These are phyloP conservation scores for Lepisosteus oculatus DNA, from an alignment of 2,113 vertebrate genomes.

Conservation along the genomic window DNA sequence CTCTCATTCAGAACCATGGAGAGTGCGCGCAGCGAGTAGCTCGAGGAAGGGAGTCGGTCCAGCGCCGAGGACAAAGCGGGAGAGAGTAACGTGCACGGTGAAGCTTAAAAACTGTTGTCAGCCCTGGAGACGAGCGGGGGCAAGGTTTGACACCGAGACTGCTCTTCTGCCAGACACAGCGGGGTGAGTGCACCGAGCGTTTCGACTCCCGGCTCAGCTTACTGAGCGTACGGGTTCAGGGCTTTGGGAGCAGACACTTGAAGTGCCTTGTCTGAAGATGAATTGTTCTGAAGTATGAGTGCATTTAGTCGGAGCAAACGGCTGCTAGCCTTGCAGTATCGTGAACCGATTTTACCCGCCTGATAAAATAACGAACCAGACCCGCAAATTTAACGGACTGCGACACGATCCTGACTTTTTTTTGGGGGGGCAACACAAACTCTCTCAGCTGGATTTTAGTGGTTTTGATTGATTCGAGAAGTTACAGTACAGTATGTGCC, in stretches of 20 bases:
- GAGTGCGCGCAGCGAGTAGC: conserved; percentile 29
- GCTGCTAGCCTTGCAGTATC: no score
- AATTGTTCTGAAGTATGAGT: no score
- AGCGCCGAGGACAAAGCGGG: conserved; percentile 30
- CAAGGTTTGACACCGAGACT: conserved; percentile 1
- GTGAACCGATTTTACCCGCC: no score
- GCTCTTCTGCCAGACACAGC: conserved; percentile 1
- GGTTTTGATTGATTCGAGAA: no score
- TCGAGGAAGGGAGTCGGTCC: conserved; percentile 19
- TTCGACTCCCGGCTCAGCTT: not conserved
- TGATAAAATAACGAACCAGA: no score
- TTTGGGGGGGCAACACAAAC: no score
- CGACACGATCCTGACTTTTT: no score
- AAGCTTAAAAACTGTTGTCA: conserved; percentile 14
- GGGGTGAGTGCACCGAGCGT: conserved; percentile 10
- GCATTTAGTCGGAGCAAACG: no score
- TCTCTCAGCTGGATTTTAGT: no score
- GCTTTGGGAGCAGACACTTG: conserved; percentile 10
- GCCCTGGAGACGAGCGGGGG: not conserved
- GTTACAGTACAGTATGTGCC: no score
- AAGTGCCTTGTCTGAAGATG: no score
- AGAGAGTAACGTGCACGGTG: conserved; percentile 16
- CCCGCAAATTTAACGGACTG: no score
- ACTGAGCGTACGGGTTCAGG: not conserved
- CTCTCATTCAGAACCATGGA: conserved; percentile 38